A percentile compares a stretch with the other conserved stretches of the same genome.
phyloP scores from a whole-genome alignment of 2,797 vertebrate species.

The Tauraco hartlaubi region DNA sequence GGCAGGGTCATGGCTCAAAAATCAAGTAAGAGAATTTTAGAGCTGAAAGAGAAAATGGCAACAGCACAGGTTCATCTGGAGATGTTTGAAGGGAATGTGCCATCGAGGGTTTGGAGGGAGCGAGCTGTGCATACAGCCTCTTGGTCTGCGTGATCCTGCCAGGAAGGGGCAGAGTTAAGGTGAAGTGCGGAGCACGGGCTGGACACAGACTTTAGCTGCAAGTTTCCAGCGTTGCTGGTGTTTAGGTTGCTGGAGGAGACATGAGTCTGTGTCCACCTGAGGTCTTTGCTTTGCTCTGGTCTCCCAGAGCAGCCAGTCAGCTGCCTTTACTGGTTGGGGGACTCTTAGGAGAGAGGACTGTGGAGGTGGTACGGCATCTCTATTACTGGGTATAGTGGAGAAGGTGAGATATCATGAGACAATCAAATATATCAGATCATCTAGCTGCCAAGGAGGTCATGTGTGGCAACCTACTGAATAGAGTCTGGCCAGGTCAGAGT shows the following conservation, averaged over 20 bases:
- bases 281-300: not conserved
- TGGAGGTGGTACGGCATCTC: not conserved
- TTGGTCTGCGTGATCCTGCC: not conserved
- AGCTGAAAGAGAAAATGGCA: not conserved
- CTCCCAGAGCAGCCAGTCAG: not conserved
- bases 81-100: not conserved
- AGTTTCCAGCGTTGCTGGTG: not conserved
- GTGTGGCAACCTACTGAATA: not conserved
- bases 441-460: not conserved
- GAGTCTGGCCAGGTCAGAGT: not conserved
- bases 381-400: not conserved
- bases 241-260: not conserved
- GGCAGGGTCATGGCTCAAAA: not conserved
- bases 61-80: not conserved
- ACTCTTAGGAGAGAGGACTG: not conserved
- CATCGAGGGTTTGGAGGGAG: not conserved
- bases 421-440: not conserved
- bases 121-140: fast-evolving
- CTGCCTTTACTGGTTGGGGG: not conserved
- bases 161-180: not conserved
- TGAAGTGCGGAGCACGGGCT: not conserved
- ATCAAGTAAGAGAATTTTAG: not conserved
- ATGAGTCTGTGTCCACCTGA: not conserved
- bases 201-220: not conserved
- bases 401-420: not conserved